Evolutionary conservation across 2,888 invertebrate genomes (phyloP).

Genomic region (Bibio marci): DNA sequence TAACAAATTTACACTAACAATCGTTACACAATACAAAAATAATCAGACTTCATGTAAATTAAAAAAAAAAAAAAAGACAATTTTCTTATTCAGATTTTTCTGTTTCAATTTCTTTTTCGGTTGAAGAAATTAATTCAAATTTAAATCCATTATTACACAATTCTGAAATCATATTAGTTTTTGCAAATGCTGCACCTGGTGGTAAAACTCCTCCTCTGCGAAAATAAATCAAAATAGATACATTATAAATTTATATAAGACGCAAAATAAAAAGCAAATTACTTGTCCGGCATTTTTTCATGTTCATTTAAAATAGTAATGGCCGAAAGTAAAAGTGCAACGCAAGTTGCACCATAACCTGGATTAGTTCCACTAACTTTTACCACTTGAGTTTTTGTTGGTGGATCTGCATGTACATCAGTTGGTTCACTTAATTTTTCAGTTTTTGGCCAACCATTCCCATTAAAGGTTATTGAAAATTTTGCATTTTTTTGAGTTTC

Average conservation of each 20-base stretch:
- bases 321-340: conserved; percentile 53
- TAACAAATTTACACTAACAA: too few relatives aligned
- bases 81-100: too few relatives aligned
- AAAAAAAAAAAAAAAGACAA: too few relatives aligned
- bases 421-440: conserved; percentile 37
- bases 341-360: conserved; percentile 71
- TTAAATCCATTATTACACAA: conserved; percentile 54
- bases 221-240: conserved; percentile 10
- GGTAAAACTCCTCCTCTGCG: conserved; percentile 73
- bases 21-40: too few relatives aligned
- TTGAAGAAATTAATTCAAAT: conserved; percentile 38
- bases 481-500: conserved; percentile 38
- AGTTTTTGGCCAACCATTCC: conserved; percentile 56
- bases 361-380: conserved; percentile 36
- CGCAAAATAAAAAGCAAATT: conserved; percentile 19
- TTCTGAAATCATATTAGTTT: conserved; percentile 60
- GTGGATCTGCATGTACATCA: conserved; percentile 31
- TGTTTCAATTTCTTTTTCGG: too few relatives aligned
- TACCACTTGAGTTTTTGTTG: conserved; percentile 45
- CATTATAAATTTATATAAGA: background rate
- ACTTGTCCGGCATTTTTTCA: conserved; percentile 58
- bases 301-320: conserved; percentile 56
- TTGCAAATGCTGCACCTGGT: conserved; percentile 69
- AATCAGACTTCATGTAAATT: too few relatives aligned
- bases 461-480: conserved; percentile 54